Evolutionary conservation across 2,797 vertebrate genomes (phyloP).

Genomic region (Alosa sapidissima): DNA sequence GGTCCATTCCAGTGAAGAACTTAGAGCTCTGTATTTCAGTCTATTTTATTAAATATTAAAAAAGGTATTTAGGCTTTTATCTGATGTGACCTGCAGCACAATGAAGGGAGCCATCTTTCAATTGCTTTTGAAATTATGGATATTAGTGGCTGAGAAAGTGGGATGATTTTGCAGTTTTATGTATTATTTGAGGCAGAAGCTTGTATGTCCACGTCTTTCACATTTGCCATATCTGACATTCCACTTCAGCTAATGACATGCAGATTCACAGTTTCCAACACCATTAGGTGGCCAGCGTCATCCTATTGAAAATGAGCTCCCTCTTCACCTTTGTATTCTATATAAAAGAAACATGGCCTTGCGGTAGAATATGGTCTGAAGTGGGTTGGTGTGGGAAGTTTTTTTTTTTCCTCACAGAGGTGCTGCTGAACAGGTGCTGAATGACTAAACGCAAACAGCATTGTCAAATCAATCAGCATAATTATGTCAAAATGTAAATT

Average conservation of each 20-base stretch:
- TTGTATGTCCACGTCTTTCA: no score
- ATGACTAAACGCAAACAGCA: slow-evolving; percentile 61
- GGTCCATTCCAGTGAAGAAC: not conserved
- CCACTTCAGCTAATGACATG: not conserved
- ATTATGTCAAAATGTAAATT: slow-evolving; percentile 66
- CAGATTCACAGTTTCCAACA: not conserved
- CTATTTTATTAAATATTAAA: no score
- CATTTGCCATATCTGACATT: not conserved
- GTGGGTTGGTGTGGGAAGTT: not conserved
- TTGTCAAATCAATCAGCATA: slow-evolving; percentile 69
- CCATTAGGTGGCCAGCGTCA: not conserved
- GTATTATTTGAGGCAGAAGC: no score
- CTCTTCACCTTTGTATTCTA: not conserved
- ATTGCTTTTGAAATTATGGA: no score
- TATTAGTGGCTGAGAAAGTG: no score
- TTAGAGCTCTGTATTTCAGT: no score
- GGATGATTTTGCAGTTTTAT: no score
- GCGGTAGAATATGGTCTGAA: not conserved
- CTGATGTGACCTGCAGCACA: no score
- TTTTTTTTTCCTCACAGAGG: slow-evolving; percentile 1
- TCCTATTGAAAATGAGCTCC: not conserved
- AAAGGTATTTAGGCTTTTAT: no score
- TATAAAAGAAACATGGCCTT: not conserved
- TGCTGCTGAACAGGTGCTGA: slow-evolving; percentile 61
- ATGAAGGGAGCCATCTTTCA: no score